Base-by-base conservation (phyloP, 2,888 invertebrate genomes). In the Dascillus cervinus region DNA sequence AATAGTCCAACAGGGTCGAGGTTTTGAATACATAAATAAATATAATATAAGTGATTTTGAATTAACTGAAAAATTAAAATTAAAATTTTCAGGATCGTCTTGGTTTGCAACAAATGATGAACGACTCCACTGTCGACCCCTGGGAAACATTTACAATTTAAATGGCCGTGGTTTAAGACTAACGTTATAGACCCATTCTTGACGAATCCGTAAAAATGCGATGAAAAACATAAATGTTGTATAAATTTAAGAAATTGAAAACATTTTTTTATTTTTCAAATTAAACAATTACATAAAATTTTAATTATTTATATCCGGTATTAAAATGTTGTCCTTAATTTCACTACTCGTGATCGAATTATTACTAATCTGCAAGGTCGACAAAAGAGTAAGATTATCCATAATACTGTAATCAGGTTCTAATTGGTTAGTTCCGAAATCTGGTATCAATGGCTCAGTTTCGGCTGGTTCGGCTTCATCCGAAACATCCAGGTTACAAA, bases 91-190 rank as follows among this genome's bases (percentile, higher is more conserved):
- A 91, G 88, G 86, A 91, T 60, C 76, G 81, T 26, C 65, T 94
- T 5, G 92, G 94, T 0, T 62, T 95, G 10, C 72, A 76, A 46
- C 56, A 69, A 33, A 74, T 95, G 79, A 71, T 82, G 32, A 57
- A 71, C 13, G 63, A 66, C 0, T 77, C 78, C 0, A 81, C 62
- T 92, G 2, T 72, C 76, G 1, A 66, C 77, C 0, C 72, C 79
- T 13, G 90, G 85, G 0, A 80, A 94, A 60, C 95, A 95, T 62
- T 67, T 95, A 6, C 75, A 78, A 45, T 85, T 94, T 53, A 69
- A 76, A 0, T 72, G 77, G 50, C 64, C 71, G 0, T 92, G 91
- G 90, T 87, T 92, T 55, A 64, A 75, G 3, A 54, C 77, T n/a
- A 74, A 79, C 46, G 75, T 92, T 26, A 64, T 90, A 10, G 46